Evolutionary conservation across 2,113 vertebrate genomes (phyloP).

Genomic region (Pristiophorus japonicus): DNA sequence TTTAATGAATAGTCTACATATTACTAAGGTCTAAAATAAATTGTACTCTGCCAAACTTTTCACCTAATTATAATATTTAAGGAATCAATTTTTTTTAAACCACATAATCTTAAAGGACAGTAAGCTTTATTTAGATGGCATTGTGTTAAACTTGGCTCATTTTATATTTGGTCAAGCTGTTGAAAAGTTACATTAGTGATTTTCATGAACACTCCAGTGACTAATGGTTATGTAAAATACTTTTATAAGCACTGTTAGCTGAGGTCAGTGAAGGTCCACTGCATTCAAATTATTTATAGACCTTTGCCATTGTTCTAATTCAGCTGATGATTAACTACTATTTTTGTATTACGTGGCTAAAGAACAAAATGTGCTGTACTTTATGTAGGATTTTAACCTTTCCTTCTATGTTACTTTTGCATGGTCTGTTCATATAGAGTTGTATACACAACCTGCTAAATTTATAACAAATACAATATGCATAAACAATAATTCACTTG

Average conservation of each 20-base stretch:
- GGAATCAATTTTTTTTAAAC: neutral
- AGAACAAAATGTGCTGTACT: slow-evolving; percentile 33
- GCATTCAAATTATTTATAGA: slow-evolving; percentile 34
- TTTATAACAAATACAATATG: neutral
- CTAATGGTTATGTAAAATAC: slow-evolving; percentile 12
- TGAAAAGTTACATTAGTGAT: slow-evolving; percentile 10
- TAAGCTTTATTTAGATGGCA: neutral
- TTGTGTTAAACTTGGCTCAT: neutral
- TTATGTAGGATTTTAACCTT: neutral
- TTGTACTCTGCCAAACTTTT: neutral
- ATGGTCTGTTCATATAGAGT: neutral
- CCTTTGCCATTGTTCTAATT: slow-evolving; percentile 21
- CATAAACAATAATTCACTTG: neutral
- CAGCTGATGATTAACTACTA: slow-evolving; percentile 9
- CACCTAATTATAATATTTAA: neutral
- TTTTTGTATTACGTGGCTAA: slow-evolving; percentile 1
- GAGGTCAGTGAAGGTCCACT: slow-evolving; percentile 18
- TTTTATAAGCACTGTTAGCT: neutral
- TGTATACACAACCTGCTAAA: neutral
- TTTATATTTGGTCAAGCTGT: neutral
- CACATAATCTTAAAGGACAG: neutral
- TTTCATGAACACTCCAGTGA: neutral
- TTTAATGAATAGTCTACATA: neutral
- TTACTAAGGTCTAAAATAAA: neutral
- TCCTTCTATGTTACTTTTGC: neutral